Evolutionary conservation across 1,140 invertebrate species (phyloP).

Genomic region (Mercenaria mercenaria): DNA sequence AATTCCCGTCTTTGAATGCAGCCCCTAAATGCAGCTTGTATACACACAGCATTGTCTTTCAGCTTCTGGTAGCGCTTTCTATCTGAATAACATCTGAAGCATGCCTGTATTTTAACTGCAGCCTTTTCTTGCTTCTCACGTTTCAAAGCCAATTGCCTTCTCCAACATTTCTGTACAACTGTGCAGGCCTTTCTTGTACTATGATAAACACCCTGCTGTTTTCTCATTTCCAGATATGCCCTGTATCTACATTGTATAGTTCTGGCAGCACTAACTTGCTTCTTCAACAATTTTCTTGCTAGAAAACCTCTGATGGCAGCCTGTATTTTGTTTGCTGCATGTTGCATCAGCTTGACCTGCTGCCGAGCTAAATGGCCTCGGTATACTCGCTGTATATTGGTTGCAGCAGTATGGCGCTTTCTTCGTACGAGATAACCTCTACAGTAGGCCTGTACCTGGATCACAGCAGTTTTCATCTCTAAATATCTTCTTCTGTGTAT

Average conservation of each 20-base stretch:
- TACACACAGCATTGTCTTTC: conserved; percentile 58
- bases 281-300: background rate
- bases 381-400: conserved; percentile 69
- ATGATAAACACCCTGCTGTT: background rate
- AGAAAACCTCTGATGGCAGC: conserved; percentile 35
- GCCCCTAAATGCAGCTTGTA: conserved; percentile 69
- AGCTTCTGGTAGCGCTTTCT: conserved; percentile 41
- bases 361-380: conserved; percentile 25
- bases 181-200: conserved; percentile 27
- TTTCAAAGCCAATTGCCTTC: conserved; percentile 11
- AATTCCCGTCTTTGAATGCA: conserved; percentile 35
- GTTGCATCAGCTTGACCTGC: background rate
- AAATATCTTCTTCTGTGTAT: conserved; percentile 23
- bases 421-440: conserved; percentile 54
- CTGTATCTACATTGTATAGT: conserved; percentile 67
- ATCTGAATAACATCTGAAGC: conserved; percentile 58
- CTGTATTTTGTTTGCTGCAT: conserved; percentile 57
- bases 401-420: conserved; percentile 30
- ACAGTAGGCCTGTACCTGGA: conserved; percentile 57
- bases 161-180: conserved; percentile 56
- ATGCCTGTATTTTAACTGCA: conserved; percentile 72
- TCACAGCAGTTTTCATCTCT: conserved; percentile 20
- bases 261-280: conserved; percentile 6
- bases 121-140: conserved; percentile 57
- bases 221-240: conserved; percentile 38